A percentile compares a stretch with the other conserved stretches of the same genome.
Evolutionary conservation across 2,797 vertebrate species (phyloP).

Genomic region (Percopsis omiscomaycus): DNA sequence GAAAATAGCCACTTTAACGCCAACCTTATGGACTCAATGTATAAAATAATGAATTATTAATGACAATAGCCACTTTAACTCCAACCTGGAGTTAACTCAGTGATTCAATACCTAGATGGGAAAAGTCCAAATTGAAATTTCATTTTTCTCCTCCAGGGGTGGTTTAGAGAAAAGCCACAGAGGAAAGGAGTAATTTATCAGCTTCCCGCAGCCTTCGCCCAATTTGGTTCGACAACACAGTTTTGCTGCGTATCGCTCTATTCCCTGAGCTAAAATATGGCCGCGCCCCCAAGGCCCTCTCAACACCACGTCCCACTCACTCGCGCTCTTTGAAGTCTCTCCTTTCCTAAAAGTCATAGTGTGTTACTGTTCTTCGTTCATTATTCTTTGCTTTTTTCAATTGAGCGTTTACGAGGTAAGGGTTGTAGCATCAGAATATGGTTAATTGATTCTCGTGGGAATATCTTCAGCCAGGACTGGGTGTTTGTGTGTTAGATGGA

Average conservation of each 20-base stretch:
- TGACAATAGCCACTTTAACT: no score
- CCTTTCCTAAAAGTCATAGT: conserved; percentile 5
- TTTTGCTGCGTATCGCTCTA: conserved; percentile 28
- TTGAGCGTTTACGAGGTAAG: background rate
- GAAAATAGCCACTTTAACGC: no score
- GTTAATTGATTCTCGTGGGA: background rate
- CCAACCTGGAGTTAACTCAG: background rate
- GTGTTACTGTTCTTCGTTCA: conserved; percentile 4
- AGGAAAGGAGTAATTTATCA: conserved; percentile 29
- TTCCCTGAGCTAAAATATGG: conserved; percentile 34
- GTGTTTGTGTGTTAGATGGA: no score
- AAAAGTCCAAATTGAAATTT: conserved; percentile 9
- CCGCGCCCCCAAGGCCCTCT: conserved; percentile 31
- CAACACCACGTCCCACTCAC: conserved; percentile 27
- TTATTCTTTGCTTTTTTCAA: background rate
- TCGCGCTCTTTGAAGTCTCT: conserved; percentile 43
- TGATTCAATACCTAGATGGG: background rate
- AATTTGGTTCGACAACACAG: conserved; percentile 22
- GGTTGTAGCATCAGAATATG: no score
- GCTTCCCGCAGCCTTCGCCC: conserved; percentile 31
- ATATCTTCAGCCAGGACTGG: no score
- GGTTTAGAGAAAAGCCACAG: background rate
- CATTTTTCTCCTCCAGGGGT: conserved; percentile 1
- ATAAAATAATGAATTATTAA: background rate
- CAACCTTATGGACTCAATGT: no score